phyloP scores from a whole-genome alignment of 2,888 invertebrate genomes.

The Byasa hedistus region DNA sequence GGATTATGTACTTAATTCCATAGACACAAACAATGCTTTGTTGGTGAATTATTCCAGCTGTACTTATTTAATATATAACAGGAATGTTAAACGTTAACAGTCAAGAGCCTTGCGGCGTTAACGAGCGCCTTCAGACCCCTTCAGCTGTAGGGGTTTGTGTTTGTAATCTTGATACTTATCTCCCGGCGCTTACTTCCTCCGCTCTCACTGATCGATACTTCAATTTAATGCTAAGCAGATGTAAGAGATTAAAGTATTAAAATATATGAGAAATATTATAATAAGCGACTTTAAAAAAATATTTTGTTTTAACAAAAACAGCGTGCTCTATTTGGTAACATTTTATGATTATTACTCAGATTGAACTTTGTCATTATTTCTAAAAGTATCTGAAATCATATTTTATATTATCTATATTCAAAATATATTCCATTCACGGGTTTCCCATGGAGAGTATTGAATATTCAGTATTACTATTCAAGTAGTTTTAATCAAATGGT shows the following conservation, averaged over 20 bases:
- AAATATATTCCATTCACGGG: no score
- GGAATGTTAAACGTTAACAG: slow-evolving; percentile 23
- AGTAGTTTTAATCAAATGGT: slow-evolving; percentile 7
- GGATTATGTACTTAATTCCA: not conserved
- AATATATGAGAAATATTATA: not conserved
- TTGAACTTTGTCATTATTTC: no score
- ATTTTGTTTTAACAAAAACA: no score
- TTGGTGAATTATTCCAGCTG: not conserved
- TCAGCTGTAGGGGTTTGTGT: slow-evolving; percentile 21
- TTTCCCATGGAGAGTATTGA: no score
- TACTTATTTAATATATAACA: slow-evolving; percentile 7
- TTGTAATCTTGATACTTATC: slow-evolving; percentile 26
- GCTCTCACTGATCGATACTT: slow-evolving; percentile 13
- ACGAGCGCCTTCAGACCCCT: slow-evolving; percentile 23
- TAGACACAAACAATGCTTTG: slow-evolving; percentile 1
- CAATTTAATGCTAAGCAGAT: slow-evolving; percentile 16
- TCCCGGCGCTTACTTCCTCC: slow-evolving; percentile 13
- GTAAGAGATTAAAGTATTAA: slow-evolving; percentile 18
- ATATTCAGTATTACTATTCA: no score
- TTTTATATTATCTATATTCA: no score
- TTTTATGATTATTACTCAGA: no score
- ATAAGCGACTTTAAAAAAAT: no score
- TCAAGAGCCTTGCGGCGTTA: slow-evolving; percentile 26
- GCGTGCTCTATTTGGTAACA: no score
- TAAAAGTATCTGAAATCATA: no score